These are phyloP conservation scores for Araneus ventricosus DNA, from an alignment of 1,140 invertebrate species.

Conservation along the genomic window DNA sequence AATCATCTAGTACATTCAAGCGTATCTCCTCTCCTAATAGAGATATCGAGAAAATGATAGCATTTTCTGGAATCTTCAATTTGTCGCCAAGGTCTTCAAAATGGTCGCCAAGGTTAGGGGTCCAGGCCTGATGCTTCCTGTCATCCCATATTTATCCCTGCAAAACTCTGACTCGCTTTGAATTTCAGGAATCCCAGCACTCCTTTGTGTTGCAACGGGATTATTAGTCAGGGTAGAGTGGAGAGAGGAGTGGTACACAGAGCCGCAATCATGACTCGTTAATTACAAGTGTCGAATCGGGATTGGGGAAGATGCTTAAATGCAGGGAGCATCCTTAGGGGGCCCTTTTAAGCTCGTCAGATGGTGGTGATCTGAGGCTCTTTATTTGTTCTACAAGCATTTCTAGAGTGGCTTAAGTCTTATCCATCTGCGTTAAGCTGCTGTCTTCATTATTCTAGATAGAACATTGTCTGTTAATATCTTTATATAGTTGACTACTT, in stretches of 20 bases:
- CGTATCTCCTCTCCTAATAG: too few relatives aligned
- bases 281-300: background rate
- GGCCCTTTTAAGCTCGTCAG: background rate
- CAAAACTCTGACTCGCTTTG: too few relatives aligned
- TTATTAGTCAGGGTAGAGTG: background rate
- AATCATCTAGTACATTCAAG: too few relatives aligned
- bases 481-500: too few relatives aligned
- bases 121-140: too few relatives aligned
- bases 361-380: background rate
- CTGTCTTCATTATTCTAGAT: background rate
- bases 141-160: too few relatives aligned
- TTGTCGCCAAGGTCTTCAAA: too few relatives aligned
- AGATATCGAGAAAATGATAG: too few relatives aligned
- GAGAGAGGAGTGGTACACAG: too few relatives aligned
- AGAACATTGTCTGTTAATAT: background rate
- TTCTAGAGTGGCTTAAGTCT: background rate
- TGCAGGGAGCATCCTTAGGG: background rate
- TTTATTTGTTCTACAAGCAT: background rate
- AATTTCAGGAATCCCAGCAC: background rate
- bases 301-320: background rate
- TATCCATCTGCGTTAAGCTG: background rate
- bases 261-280: background rate
- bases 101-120: too few relatives aligned
- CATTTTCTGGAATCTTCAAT: too few relatives aligned
- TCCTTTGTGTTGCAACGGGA: too few relatives aligned